Evolutionary conservation across 2,888 invertebrate species (phyloP), one percentile per base, ranked within the genome.

Genomic region (Anthrax anthrax): DNA sequence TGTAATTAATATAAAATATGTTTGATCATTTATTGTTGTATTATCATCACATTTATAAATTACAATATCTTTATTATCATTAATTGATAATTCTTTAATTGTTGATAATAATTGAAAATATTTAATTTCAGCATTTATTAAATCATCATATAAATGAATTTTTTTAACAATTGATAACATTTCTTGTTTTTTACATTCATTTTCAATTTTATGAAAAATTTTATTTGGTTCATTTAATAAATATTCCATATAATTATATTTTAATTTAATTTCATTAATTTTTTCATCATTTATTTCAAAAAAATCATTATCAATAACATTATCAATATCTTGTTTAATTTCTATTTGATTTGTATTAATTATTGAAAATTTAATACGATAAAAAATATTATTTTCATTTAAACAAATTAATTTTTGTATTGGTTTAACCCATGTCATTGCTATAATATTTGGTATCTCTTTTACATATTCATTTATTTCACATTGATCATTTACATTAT

Each of bases 331-430:
- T 10, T 12, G 8, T 8, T 37, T 40, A 16, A 18, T 32, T 19
- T 42, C 36, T 2, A 19, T 42, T 36, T 32, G 29, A 32, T 32
- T 32, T 32, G 12, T 32, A 12, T 12, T 9, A 4, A 3, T n/a
- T n/a, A n/a, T n/a, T n/a, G n/a, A n/a, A 36, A 61, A 60, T n/a
- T 49, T 49, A 6, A 59, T 48, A 34, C 56, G 54, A 51, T 65
- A 63, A 42, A 67, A 66, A 12, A 66, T 59, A 42, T 67, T 67
- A 47, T 67, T 67, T 36, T 59, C 58, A 46, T 61, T 64, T 13
- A 67, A 52, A 29, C 65, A 66, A 32, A 67, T 57, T 17, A 67
- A 50, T 44, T 58, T 60, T 6, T 58, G 50, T 18, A 57, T 56
- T 13, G 56, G 53, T 14, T 57, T 53, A 4, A 62, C 56, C 59